phyloP scores from a whole-genome alignment of 2,113 vertebrate genomes.

The Perca schrenkii region DNA sequence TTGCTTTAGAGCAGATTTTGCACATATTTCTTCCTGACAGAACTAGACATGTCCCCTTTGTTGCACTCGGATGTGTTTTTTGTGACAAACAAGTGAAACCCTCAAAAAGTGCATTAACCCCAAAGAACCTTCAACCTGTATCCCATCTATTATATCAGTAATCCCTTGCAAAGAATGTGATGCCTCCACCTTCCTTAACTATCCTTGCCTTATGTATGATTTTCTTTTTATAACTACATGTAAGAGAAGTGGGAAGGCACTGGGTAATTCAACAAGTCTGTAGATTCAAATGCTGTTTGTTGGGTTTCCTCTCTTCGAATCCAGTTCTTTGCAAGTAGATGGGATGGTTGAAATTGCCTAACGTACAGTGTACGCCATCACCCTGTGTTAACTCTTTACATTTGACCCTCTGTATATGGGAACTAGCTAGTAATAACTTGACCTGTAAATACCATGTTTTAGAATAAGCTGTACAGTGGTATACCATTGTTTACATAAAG shows the following conservation, averaged over 20 bases:
- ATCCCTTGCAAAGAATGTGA: slow-evolving; percentile 77
- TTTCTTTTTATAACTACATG: slow-evolving; percentile 28
- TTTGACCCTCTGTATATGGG: slow-evolving; percentile 76
- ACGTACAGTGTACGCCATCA: slow-evolving; percentile 76
- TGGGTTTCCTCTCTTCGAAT: slow-evolving; percentile 56
- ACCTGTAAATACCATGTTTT: slow-evolving; percentile 91
- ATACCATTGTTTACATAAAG: slow-evolving; percentile 96
- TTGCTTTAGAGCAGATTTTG: slow-evolving; percentile 95
- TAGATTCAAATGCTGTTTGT: slow-evolving; percentile 45
- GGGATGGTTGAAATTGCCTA: slow-evolving; percentile 72
- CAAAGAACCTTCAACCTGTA: slow-evolving; percentile 73
- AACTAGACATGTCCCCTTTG: slow-evolving; percentile 85
- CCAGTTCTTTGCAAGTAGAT: slow-evolving; percentile 65
- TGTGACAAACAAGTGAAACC: slow-evolving; percentile 64
- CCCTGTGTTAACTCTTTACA: slow-evolving; percentile 86
- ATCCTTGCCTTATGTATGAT: slow-evolving; percentile 82
- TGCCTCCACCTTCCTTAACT: slow-evolving; percentile 78
- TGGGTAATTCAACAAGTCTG: slow-evolving; percentile 49
- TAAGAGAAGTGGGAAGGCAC: slow-evolving; percentile 48
- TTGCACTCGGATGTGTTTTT: slow-evolving; percentile 87
- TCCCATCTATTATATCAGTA: slow-evolving; percentile 60
- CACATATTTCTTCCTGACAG: slow-evolving; percentile 88
- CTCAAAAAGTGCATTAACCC: slow-evolving; percentile 86
- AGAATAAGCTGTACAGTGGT: slow-evolving; percentile 91
- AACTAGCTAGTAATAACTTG: slow-evolving; percentile 74